These are phyloP conservation scores for Xylota sylvarum DNA, from an alignment of 2,888 invertebrate species.

Conservation along the genomic window DNA sequence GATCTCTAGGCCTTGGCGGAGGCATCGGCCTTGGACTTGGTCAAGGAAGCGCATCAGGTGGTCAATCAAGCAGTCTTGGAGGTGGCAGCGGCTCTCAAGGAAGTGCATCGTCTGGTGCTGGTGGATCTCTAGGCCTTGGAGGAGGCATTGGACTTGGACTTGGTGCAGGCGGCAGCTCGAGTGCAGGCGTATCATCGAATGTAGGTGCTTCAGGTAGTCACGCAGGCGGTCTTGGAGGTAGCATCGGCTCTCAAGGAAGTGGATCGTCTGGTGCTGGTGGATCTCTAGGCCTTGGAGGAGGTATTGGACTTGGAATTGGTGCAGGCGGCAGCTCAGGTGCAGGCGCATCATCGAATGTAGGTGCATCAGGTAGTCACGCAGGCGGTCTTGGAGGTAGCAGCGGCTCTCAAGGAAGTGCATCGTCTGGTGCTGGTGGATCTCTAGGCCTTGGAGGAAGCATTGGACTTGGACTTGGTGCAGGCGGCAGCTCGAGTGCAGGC, in stretches of 20 bases:
- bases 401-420: conserved; percentile 11
- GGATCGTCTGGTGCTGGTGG: conserved; percentile 2
- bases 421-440: conserved; percentile 26
- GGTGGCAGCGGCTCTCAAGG: background rate
- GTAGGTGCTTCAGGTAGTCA: background rate
- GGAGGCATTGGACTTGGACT: conserved; percentile 27
- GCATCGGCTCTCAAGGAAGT: background rate
- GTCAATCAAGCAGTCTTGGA: background rate
- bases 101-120: background rate
- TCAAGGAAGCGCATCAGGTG: too few relatives aligned
- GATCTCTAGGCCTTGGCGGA: too few relatives aligned
- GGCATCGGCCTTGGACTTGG: too few relatives aligned
- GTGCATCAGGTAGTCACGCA: background rate
- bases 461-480: background rate
- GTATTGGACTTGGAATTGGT: conserved; percentile 1
- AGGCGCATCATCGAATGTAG: background rate
- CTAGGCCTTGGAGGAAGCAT: background rate
- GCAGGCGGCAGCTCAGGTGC: background rate
- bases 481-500: conserved; percentile 10
- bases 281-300: conserved; percentile 22
- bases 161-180: background rate
- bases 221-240: background rate
- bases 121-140: conserved; percentile 6
- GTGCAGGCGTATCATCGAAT: conserved; percentile 4
- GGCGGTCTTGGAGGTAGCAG: background rate